Evolutionary conservation across 2,888 invertebrate genomes (phyloP), one percentile per base, ranked within the genome.

Genomic region (Melinopterus prodromus): DNA sequence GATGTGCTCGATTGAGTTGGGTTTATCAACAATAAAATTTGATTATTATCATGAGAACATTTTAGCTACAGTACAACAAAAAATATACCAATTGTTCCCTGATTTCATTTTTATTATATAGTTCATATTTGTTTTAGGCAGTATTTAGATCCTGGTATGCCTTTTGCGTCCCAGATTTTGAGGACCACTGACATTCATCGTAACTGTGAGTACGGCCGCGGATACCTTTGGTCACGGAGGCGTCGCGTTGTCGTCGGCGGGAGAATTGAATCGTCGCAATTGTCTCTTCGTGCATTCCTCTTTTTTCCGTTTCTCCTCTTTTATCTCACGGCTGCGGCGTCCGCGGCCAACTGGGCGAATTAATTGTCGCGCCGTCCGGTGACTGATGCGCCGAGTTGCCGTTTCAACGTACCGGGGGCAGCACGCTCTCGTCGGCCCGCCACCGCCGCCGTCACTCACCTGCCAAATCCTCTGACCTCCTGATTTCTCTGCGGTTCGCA

Each of bases 381-480:
- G 70, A 78, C 14, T 76, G 78, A 80, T 78, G 76, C 70, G 16
- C 69, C 70, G 78, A 71, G 71, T 70, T 80, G 71, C 78, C 76
- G 72, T 77, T 79, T 80, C 74, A 80, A 79, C 79, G 79, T 36
- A 38, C 74, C 70, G 71, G 53, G 69, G 76, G 79, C 80, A 77
- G 69, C 80, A 80, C 16, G 71, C 53, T 79, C 70, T 75, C 77
- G 77, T 80, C 71, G 70, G 72, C 71, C 76, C 77, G 71, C 75
- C 77, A 80, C 80, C 80, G 71, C 80, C 77, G 79, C 77, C 78
- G 78, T 80, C 79, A 80, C 76, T 80, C 80, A 80, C 80, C 77
- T 80, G 80, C 80, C 80, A 80, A 80, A 80, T 77, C 75, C 75
- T 79, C 80, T 78, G 79, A 79, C 80, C 80, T 80, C 78, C 77